A percentile compares a stretch with the other conserved stretches of the same genome.
These are phyloP conservation scores for Zoanthus sociatus DNA, from an alignment of 92 coral and sea anemone species.

Conservation along the genomic window DNA sequence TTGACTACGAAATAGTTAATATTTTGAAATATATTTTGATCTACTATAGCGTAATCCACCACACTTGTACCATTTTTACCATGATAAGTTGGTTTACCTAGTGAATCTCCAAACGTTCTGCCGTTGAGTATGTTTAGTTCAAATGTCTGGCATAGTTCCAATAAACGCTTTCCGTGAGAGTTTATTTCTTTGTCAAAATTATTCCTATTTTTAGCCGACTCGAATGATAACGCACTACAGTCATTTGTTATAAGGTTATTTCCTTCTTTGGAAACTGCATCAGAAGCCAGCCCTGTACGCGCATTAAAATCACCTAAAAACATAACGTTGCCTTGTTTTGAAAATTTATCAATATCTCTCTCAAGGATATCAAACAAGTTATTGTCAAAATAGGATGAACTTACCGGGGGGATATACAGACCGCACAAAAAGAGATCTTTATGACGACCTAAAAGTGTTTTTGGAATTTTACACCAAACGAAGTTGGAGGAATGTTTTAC, in stretches of 20 bases:
- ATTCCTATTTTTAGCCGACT: constrained; percentile 35
- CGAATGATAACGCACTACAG: constrained; percentile 13
- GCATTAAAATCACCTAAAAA: constrained; percentile 56
- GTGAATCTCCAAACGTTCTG: constrained; percentile 61
- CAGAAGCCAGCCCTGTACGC: constrained; percentile 38
- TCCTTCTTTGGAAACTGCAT: constrained; percentile 52
- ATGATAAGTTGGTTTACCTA: constrained; percentile 46
- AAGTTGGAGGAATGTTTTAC: constrained; percentile 37
- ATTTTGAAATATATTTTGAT: constrained; percentile 18
- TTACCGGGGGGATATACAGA: too few relatives aligned
- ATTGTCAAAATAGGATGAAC: too few relatives aligned
- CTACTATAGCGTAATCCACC: constrained; percentile 41
- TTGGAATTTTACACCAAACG: constrained; percentile 46
- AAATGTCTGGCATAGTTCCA: constrained; percentile 49
- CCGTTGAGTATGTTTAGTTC: constrained; percentile 58
- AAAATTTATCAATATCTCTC: too few relatives aligned
- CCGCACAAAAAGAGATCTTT: constrained; percentile 53
- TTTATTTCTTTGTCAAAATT: constrained; percentile 55
- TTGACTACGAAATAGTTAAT: not conserved
- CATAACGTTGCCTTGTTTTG: not conserved
- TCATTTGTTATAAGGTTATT: constrained; percentile 42
- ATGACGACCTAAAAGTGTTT: constrained; percentile 6
- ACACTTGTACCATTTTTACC: constrained; percentile 36
- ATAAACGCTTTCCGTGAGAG: constrained; percentile 60
- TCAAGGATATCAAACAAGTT: too few relatives aligned